These are phyloP conservation scores for Acropora tenuis DNA, from an alignment of 64 coral and sea anemone species.

Conservation along the genomic window DNA sequence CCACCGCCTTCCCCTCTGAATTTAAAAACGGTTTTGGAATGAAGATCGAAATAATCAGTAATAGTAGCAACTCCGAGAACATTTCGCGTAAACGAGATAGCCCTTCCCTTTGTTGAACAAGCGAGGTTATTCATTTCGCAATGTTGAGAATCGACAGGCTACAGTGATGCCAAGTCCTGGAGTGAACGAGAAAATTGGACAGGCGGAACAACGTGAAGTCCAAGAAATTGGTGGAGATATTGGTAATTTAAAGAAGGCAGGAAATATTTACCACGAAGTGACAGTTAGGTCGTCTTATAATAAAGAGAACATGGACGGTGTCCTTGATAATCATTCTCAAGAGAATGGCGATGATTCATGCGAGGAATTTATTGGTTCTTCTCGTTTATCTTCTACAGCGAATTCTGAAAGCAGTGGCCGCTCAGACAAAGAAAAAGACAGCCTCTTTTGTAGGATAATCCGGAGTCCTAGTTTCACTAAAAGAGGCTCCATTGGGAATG, in stretches of 20 bases:
- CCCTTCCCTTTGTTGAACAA: too few relatives aligned
- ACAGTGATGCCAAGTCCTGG: neutral
- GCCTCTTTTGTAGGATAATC: neutral
- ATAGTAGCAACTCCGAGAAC: too few relatives aligned
- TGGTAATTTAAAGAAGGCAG: neutral
- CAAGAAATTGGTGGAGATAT: neutral
- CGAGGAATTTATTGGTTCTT: neutral
- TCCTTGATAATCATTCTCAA: neutral
- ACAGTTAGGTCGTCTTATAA: neutral
- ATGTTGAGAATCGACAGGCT: neutral
- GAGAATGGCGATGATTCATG: neutral
- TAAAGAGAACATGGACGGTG: neutral
- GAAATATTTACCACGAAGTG: neutral
- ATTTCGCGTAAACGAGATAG: too few relatives aligned
- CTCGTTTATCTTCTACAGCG: neutral
- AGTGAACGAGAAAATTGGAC: neutral
- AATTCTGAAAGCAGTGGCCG: neutral
- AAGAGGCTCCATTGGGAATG: slow-evolving; percentile 16
- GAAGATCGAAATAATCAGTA: too few relatives aligned
- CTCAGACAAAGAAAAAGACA: neutral
- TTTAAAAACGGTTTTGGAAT: too few relatives aligned
- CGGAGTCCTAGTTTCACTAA: neutral
- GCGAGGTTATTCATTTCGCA: too few relatives aligned
- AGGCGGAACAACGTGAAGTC: neutral
- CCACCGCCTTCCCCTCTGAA: too few relatives aligned